Evolutionary conservation across 1,140 invertebrate genomes (phyloP), one percentile per base, ranked within the genome.

Genomic region (Pachypsylla venusta): DNA sequence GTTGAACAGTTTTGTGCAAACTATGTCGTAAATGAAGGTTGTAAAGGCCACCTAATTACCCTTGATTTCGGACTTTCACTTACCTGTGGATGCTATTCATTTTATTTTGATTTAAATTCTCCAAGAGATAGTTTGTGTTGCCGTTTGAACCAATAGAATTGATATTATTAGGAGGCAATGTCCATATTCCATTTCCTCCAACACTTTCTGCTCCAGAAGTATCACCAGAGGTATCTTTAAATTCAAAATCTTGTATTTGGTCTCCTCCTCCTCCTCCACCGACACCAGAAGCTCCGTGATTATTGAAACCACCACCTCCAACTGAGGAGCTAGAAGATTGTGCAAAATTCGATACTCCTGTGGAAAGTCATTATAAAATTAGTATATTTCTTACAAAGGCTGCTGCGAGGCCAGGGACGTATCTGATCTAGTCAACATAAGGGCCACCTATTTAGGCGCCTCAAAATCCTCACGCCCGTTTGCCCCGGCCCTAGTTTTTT

Each of bases 201-300:
- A 39, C 35, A 22, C 54, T 59, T 56, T 68, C 68, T 4, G 63
- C 63, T 16, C 65, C 67, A 1, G 66, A 61, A 1, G 61, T 57
- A 14, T 64, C 64, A 25, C 63, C 63, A 0, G 57, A 54, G 13
- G 60, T 61, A 20, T 67, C 79, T 64, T 81, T 81, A 64, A 84
- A 84, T 61, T 84, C 81, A 64, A 83, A 79, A 62, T 81, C 82
- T 63, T 81, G 77, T 0, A 80, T 71, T 0, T 70, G 69, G 28
- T 68, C 71, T 20, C 67, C 70, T 30, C 66, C 71, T 35, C 63
- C 63, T 25, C 64, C 69, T 56, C 54, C 60, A 14, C 60, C 73
- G 68, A 56, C 71, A 0, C 73, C 71, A 3, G 77, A 70, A n/a
- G 3, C 16, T 22, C 16, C 22, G 7, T 48, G 42, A 22, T 19